A percentile compares a stretch with the other conserved stretches of the same genome.
Evolutionary conservation across 1,140 invertebrate genomes (phyloP).

Genomic region (Oedothorax gibbosus): DNA sequence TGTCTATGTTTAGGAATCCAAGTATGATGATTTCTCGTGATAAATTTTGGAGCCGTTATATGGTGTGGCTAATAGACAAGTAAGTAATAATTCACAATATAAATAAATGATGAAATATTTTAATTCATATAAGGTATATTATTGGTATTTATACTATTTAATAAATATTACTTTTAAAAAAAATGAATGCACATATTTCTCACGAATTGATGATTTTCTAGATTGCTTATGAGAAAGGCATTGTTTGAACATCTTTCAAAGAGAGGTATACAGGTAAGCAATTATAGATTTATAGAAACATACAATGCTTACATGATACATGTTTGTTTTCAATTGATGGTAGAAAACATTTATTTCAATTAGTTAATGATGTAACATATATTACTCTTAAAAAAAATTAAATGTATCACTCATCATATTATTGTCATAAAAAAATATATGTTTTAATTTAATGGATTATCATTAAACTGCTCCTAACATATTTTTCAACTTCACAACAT

Average conservation of each 20-base stretch:
- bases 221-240: conserved; percentile 75
- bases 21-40: conserved; percentile 63
- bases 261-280: conserved; percentile 77
- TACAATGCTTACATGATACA: no score
- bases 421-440: no score
- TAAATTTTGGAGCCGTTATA: conserved; percentile 50
- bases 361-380: no score
- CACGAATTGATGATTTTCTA: conserved; percentile 33
- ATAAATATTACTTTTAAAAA: neutral
- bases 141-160: neutral
- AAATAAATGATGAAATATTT: neutral
- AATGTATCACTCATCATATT: no score
- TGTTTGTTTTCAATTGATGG: no score
- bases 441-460: no score
- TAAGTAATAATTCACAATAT: conserved; percentile 29
- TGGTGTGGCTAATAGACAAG: conserved; percentile 57
- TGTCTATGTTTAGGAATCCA: conserved; percentile 62
- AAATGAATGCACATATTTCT: neutral
- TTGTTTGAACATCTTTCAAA: conserved; percentile 77
- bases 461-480: no score
- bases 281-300: no score
- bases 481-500: no score
- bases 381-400: no score
- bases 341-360: no score
- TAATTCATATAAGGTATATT: neutral